Conservation (phyloP, 2,888 invertebrate genomes). For the Pantelozetes paolii region DNA sequence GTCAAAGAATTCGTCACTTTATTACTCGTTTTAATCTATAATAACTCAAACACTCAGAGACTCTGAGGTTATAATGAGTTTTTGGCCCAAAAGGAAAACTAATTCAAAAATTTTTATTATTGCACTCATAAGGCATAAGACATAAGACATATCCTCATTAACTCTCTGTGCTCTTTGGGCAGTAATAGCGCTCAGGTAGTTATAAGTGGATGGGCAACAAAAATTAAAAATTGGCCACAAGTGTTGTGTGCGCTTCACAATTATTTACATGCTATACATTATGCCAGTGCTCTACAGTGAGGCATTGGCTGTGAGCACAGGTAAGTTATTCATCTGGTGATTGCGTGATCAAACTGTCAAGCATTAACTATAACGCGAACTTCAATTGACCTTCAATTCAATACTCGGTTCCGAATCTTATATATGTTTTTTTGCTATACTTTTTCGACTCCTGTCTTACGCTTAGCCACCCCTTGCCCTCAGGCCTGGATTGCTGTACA, state of each 20-base stretch:
- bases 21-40: background rate
- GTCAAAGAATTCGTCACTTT: background rate
- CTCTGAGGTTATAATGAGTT: slow-evolving; percentile 13
- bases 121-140: background rate
- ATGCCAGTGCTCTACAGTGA: background rate
- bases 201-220: slow-evolving; percentile 13
- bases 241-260: background rate
- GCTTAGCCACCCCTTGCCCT: slow-evolving; percentile 30
- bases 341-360: slow-evolving; percentile 39
- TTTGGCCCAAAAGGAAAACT: background rate
- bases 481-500: slow-evolving; percentile 7
- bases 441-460: slow-evolving; percentile 34
- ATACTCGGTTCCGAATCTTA: slow-evolving; percentile 25
- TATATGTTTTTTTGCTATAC: background rate
- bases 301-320: background rate
- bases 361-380: slow-evolving; percentile 28
- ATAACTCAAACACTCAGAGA: background rate
- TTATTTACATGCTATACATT: background rate
- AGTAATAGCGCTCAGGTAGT: background rate
- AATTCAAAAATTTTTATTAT: slow-evolving; percentile 3
- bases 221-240: slow-evolving; percentile 32
- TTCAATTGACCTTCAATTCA: slow-evolving; percentile 36
- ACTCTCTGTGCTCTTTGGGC: slow-evolving; percentile 5
- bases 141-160: slow-evolving; percentile 5
- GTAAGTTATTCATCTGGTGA: slow-evolving; percentile 6